phyloP scores from a whole-genome alignment of 1,140 invertebrate genomes.

The Drosophila nigrodunni region DNA sequence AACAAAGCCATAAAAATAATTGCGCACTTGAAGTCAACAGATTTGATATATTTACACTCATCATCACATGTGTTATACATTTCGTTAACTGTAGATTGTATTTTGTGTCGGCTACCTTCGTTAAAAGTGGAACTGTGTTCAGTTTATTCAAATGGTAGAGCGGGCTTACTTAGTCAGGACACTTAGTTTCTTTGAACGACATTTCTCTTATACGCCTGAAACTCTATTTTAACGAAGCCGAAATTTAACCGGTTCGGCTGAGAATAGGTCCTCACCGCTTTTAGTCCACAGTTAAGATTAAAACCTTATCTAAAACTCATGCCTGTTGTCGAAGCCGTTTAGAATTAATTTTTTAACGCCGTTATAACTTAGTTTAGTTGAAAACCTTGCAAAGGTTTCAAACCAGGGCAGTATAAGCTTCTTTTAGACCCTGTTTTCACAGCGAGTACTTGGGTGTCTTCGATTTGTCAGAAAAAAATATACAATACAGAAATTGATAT shows the following conservation, averaged over 20 bases:
- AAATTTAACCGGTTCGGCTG: slow-evolving; percentile 2
- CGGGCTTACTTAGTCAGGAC: neutral
- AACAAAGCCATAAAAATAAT: neutral
- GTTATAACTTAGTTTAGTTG: too few species aligned
- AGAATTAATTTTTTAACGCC: too few species aligned
- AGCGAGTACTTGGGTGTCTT: too few species aligned
- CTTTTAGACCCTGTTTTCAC: too few species aligned
- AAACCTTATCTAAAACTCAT: too few species aligned
- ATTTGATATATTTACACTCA: too few species aligned
- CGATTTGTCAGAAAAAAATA: too few species aligned
- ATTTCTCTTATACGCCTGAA: neutral
- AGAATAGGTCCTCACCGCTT: neutral
- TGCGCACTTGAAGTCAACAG: neutral
- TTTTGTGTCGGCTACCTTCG: neutral
- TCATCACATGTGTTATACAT: slow-evolving; percentile 1
- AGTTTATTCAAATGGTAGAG: neutral
- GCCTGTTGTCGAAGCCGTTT: too few species aligned
- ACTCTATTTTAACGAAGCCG: slow-evolving; percentile 15
- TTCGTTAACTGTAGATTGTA: neutral
- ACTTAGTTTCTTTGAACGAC: neutral
- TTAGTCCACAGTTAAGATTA: slow-evolving; percentile 8
- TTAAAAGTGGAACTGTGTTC: neutral
- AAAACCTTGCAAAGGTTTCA: too few species aligned
- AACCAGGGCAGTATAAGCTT: too few species aligned
- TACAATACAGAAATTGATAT: too few species aligned